Evolutionary conservation across 2,113 vertebrate species (phyloP), one percentile per base, ranked within the genome.

Genomic region (Sphaerodactylus townsendi): DNA sequence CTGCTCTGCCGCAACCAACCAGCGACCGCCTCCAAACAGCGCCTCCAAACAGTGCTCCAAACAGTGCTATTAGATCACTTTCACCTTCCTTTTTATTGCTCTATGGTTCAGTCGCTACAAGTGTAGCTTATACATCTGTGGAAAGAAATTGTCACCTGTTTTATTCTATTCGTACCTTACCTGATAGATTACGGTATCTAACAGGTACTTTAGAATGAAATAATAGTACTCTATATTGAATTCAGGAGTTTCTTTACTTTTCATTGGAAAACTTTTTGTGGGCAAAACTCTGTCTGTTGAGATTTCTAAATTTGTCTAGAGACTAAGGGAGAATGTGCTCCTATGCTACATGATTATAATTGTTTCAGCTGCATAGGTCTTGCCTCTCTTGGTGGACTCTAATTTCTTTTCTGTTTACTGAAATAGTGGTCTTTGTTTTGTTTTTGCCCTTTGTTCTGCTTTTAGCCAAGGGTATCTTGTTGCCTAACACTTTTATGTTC

Each of bases 11-110:
- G n/a, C n/a, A n/a, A n/a, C n/a, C n/a, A n/a, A n/a, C n/a, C n/a
- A n/a, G n/a, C n/a, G n/a, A n/a, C n/a, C n/a, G n/a, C n/a, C n/a
- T n/a, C n/a, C n/a, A n/a, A n/a, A n/a, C n/a, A n/a, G n/a, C n/a
- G n/a, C n/a, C n/a, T n/a, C n/a, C n/a, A n/a, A n/a, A n/a, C n/a
- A n/a, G n/a, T n/a, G n/a, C n/a, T n/a, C n/a, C n/a, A n/a, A n/a
- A n/a, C n/a, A n/a, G n/a, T n/a, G n/a, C n/a, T n/a, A n/a, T 1
- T 90, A 88, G 91, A 95, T 95, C 93, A 86, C 59, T 92, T 94
- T 95, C 93, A 95, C 90, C 86, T 95, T 93, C 93, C 81, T 92
- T 92, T 91, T 94, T 88, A 76, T 95, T 94, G 87, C 81, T 91
- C 2, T 79, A 6, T 41, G 28, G 14, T 64, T n/a, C 10, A 33